phyloP scores from a whole-genome alignment of 2,888 invertebrate genomes.

The Caenorhabditis imperialis region DNA sequence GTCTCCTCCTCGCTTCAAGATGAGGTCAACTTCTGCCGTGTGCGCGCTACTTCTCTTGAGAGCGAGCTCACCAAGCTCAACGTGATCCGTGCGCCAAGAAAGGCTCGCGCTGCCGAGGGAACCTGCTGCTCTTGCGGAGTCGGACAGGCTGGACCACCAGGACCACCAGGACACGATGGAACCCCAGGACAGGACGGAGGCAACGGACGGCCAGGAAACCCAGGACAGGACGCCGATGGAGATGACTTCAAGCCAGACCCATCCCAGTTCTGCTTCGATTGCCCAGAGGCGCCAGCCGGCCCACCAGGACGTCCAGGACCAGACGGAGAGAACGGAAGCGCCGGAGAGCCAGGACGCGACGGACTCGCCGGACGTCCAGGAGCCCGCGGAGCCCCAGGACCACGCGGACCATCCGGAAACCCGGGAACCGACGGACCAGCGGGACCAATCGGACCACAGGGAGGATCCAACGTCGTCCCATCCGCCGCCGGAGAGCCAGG shows the following conservation, averaged over 20 bases:
- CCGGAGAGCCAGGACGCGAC: slow-evolving; percentile 66
- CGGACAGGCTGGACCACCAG: slow-evolving; percentile 64
- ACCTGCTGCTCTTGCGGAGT: slow-evolving; percentile 66
- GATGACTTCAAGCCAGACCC: slow-evolving; percentile 56
- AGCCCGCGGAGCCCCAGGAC: slow-evolving; percentile 63
- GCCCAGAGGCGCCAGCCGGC: slow-evolving; percentile 68
- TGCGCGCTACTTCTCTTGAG: slow-evolving; percentile 63
- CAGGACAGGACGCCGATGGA: slow-evolving; percentile 64
- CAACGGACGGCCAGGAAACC: slow-evolving; percentile 62
- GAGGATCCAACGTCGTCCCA: slow-evolving; percentile 59
- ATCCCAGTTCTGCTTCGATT: slow-evolving; percentile 66
- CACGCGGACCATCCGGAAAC: slow-evolving; percentile 63
- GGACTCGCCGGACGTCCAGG: slow-evolving; percentile 64
- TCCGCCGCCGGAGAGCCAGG: slow-evolving; percentile 64
- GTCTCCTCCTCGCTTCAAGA: slow-evolving; percentile 70
- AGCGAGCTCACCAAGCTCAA: slow-evolving; percentile 65
- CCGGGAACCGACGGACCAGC: slow-evolving; percentile 65
- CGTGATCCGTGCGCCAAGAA: slow-evolving; percentile 60
- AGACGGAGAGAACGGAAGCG: slow-evolving; percentile 67
- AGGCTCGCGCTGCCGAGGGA: slow-evolving; percentile 60
- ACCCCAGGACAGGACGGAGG: slow-evolving; percentile 64
- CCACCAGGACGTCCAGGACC: slow-evolving; percentile 66
- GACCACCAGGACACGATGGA: slow-evolving; percentile 65
- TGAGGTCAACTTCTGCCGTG: slow-evolving; percentile 73
- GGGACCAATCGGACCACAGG: slow-evolving; percentile 62